Conservation (phyloP, 1,140 invertebrate genomes). For the Procambarus clarkii region DNA sequence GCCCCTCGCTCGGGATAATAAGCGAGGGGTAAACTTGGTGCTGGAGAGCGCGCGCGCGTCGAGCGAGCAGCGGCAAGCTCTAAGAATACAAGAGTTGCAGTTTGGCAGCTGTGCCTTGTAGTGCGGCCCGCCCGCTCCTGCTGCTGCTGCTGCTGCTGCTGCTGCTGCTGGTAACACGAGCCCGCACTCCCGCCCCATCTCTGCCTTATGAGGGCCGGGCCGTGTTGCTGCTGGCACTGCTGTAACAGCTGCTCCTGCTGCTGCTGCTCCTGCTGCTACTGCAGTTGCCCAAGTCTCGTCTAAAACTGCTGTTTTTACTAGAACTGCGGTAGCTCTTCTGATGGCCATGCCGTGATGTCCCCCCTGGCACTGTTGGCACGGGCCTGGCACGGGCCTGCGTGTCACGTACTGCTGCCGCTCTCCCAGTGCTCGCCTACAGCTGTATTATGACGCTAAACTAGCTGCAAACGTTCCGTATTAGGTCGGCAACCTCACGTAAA, state of each 20-base stretch:
- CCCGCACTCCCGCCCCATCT: slow-evolving; percentile 16
- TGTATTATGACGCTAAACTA: slow-evolving; percentile 10
- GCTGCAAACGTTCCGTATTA: slow-evolving; percentile 41
- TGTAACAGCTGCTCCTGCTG: slow-evolving; percentile 7
- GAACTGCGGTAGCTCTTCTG: background rate
- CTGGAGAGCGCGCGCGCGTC: background rate
- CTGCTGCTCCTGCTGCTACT: slow-evolving; percentile 2
- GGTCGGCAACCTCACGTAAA: slow-evolving; percentile 30
- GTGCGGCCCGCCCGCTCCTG: background rate
- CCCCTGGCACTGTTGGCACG: background rate
- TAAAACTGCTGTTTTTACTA: background rate
- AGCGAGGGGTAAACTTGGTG: slow-evolving; percentile 9
- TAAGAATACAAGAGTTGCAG: slow-evolving; percentile 54
- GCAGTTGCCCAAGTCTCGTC: background rate
- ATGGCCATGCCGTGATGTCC: background rate
- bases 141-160: background rate
- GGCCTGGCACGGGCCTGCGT: background rate
- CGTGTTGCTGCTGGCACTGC: background rate
- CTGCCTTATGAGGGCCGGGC: slow-evolving; percentile 53
- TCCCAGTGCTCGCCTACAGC: background rate
- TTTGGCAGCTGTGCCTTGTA: slow-evolving; percentile 36
- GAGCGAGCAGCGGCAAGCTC: slow-evolving; percentile 17
- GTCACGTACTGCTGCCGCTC: background rate
- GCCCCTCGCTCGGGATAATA: background rate
- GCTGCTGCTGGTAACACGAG: slow-evolving; percentile 47